Evolutionary conservation across 2,797 vertebrate species (phyloP), one percentile per base, ranked within the genome.

Genomic region (Numenius phaeopus): DNA sequence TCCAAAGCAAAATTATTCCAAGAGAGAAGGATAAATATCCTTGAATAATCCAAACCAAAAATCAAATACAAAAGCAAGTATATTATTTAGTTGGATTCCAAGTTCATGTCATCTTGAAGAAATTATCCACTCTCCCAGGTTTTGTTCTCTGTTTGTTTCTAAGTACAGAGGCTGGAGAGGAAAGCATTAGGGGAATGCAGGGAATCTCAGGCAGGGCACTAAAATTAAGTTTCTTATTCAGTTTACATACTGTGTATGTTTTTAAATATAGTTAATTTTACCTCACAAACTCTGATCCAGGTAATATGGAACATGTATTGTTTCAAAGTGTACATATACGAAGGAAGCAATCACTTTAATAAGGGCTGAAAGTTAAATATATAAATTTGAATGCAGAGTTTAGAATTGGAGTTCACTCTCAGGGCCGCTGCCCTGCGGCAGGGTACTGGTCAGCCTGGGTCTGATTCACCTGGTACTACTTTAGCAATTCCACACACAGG

Each of bases 1-100:
- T 92, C 84, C 76, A 78, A 85, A 90, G 55, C 47, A 52, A 59
- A 96, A 93, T 61, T 91, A 83, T 78, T 90, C 87, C 55, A 95
- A 91, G 91, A 87, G 37, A 78, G 46, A 90, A 92, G 75, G 47
- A 89, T 78, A 94, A 91, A 86, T 83, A 83, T 29, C 79, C 54
- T 90, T 84, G 29, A 83, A 83, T 57, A 89, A 70, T 84, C 55
- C 83, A 95, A 96, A 89, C 87, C 34, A 50, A 81, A 55, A 85
- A 85, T 61, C 29, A 81, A 91, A 93, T 84, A 61, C 12, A 93
- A 92, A 89, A 92, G 70, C 78, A 95, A 94, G 47, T 71, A 22
- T 49, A 67, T 67, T 57, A 83, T 85, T 75, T 88, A 44, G 86
- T 12, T 85, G 52, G 44, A 77, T 92, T 77, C 81, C 84, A 89